Evolutionary conservation across 2,113 vertebrate genomes (phyloP).

Genomic region (Limanda limanda): DNA sequence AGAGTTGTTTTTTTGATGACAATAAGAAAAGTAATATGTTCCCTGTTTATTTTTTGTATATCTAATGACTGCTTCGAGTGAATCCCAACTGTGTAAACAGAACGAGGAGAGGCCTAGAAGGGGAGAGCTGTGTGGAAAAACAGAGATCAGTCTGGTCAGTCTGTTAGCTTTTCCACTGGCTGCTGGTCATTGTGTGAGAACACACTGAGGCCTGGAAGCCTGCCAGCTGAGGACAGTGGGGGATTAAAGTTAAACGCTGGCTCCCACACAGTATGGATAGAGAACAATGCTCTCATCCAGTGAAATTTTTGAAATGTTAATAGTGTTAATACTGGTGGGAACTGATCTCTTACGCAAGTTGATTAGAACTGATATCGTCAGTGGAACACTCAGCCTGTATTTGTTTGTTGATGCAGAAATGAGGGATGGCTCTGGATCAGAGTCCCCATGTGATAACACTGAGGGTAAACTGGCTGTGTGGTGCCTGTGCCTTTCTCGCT

Average conservation of each 20-base stretch:
- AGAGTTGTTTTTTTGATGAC: too few relatives aligned
- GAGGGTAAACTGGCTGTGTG: slow-evolving; percentile 46
- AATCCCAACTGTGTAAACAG: neutral
- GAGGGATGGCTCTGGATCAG: neutral
- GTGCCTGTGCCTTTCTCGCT: slow-evolving; percentile 8
- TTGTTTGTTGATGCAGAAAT: slow-evolving; percentile 3
- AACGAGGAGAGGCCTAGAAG: neutral
- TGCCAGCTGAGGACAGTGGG: slow-evolving; percentile 26
- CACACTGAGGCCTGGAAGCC: slow-evolving; percentile 17
- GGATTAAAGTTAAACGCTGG: slow-evolving; percentile 22
- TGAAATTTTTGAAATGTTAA: slow-evolving; percentile 17
- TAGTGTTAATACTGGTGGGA: slow-evolving; percentile 34
- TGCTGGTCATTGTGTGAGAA: slow-evolving; percentile 14
- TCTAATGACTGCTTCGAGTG: neutral
- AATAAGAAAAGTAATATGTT: neutral
- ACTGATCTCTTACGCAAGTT: slow-evolving; percentile 14
- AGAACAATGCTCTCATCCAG: neutral
- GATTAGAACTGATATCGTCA: slow-evolving; percentile 36
- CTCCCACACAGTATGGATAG: slow-evolving; percentile 19
- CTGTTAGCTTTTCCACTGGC: slow-evolving; percentile 18
- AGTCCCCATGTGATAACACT: slow-evolving; percentile 50
- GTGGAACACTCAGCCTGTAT: neutral
- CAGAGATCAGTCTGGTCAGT: neutral
- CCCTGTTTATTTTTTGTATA: neutral
- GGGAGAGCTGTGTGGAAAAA: slow-evolving; percentile 17